phyloP scores from a whole-genome alignment of 2,888 invertebrate genomes.

The Therioaphis trifolii region DNA sequence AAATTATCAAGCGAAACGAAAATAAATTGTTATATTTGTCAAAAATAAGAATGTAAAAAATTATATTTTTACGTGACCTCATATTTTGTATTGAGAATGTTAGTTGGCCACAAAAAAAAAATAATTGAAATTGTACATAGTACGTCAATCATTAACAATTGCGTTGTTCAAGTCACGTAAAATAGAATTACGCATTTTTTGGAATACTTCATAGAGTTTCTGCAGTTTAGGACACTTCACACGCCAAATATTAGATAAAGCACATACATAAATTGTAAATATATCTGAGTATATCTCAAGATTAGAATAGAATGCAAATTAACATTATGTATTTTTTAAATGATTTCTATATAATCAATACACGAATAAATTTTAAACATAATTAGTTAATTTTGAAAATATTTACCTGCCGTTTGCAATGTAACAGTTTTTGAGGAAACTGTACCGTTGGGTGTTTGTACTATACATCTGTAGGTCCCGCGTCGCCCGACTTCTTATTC shows the following conservation, averaged over 20 bases:
- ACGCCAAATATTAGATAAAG: too few species aligned
- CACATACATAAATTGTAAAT: too few species aligned
- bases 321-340: too few species aligned
- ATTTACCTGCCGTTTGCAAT: constrained; percentile 75
- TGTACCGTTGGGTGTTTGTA: constrained; percentile 72
- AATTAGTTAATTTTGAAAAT: background rate
- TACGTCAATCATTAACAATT: constrained; percentile 13
- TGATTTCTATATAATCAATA: too few species aligned
- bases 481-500: constrained; percentile 67
- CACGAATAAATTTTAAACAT: too few species aligned
- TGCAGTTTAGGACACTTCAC: background rate
- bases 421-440: constrained; percentile 74
- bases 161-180: constrained; percentile 24
- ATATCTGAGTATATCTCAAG: too few species aligned
- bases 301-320: too few species aligned
- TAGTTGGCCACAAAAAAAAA: background rate
- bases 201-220: too few species aligned
- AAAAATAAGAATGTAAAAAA: constrained; percentile 14
- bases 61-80: constrained; percentile 43
- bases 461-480: constrained; percentile 71
- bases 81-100: background rate
- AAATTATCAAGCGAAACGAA: constrained; percentile 39
- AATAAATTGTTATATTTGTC: constrained; percentile 40
- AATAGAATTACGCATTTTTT: constrained; percentile 19
- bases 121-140: constrained; percentile 35